Evolutionary conservation across 2,797 vertebrate species (phyloP).

Genomic region (Peromyscus nudipes): DNA sequence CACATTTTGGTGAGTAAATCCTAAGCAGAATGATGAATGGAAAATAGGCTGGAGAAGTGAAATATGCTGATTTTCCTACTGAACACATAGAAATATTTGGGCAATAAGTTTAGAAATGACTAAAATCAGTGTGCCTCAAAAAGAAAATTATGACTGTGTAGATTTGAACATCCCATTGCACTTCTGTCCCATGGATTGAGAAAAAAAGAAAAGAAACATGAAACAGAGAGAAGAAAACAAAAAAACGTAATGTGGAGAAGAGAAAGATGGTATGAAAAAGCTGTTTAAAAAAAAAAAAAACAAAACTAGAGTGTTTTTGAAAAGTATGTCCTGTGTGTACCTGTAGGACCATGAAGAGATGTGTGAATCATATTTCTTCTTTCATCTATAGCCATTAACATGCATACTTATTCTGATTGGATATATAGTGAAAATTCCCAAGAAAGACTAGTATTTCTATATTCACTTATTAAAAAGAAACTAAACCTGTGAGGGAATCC

Average conservation of each 20-base stretch:
- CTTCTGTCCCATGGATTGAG: background rate
- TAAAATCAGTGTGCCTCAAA: conserved; percentile 11
- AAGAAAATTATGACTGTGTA: background rate
- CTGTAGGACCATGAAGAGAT: background rate
- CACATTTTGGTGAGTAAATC: background rate
- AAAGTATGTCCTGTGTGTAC: background rate
- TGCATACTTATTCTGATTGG: background rate
- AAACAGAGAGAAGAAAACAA: background rate
- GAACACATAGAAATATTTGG: background rate
- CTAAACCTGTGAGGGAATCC: background rate
- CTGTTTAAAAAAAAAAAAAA: background rate
- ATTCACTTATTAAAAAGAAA: background rate
- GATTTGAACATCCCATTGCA: conserved; percentile 6
- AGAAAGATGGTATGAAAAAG: background rate
- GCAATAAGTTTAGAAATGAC: conserved; percentile 7
- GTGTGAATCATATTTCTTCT: background rate
- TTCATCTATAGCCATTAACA: background rate
- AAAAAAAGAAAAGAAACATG: background rate
- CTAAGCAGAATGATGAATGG: background rate
- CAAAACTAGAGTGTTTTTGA: background rate
- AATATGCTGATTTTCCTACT: background rate
- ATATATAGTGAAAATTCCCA: background rate
- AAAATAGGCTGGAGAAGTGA: background rate
- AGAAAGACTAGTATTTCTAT: background rate
- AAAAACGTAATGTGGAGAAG: background rate